Evolutionary conservation across 2,797 vertebrate species (phyloP), one percentile per base, ranked within the genome.

Genomic region (Limosa lapponica): DNA sequence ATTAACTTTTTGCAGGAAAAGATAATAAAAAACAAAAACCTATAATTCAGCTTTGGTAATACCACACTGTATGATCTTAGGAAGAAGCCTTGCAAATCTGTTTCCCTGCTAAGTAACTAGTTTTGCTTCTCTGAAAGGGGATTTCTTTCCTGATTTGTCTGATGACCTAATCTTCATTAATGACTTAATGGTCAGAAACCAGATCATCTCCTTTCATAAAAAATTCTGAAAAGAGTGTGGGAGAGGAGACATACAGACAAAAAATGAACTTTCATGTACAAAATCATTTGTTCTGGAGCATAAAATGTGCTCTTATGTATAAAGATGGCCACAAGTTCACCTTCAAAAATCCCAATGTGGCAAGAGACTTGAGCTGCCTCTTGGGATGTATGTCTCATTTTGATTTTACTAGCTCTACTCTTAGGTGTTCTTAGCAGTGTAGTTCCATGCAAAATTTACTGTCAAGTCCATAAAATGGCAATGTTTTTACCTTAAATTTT

Each of bases 1-100:
- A 75, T 62, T 64, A 3, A 12, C 2, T 49, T 83, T 74, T 39
- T 14, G 1, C 10, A 67, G 24, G 25, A 74, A 72, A 86, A 48
- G 4, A 4, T 23, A 80, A 61, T 18, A 69, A 73, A 82, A 51
- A 2, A 8, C 17, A 39, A 49, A 69, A 36, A 1, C 0, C 1
- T 4, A 8, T 67, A 69, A 70, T 83, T 88, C 61, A 75, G 3
- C 55, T 54, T 64, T 92, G 65, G 6, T 44, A 55, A 54, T 67
- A 59, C 32, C 11, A 48, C 10, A 16, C 20, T 49, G 3, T 46
- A 27, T 16, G 2, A 15, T 41, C 37, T 87, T 41, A 72, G 32
- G 46, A 77, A 83, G 23, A 51, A 82, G 8, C 23, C 16, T 79
- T 87, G 24, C 49, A 86, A 51, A 75, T 17, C 4, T 82, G 5